phyloP scores from a whole-genome alignment of 1,140 invertebrate genomes.

The Steinernema feltiae region DNA sequence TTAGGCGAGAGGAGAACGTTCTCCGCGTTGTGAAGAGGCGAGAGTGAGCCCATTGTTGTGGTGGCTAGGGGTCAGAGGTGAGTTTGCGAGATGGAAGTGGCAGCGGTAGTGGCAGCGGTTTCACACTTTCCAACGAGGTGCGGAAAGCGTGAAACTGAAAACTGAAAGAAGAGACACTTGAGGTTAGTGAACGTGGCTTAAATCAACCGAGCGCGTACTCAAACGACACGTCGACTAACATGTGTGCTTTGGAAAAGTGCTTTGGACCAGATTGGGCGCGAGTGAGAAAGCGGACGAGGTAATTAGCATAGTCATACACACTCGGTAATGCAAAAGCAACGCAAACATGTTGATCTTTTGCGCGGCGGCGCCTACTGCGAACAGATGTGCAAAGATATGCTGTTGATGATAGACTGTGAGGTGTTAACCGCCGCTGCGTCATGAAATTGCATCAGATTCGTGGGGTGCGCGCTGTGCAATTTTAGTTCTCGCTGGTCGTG shows the following conservation, averaged over 20 bases:
- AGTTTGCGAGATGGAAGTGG: too few species aligned
- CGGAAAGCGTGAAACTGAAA: constrained; percentile 1
- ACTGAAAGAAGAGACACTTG: neutral
- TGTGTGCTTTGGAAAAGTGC: too few species aligned
- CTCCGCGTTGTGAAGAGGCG: neutral
- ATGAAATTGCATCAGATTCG: neutral
- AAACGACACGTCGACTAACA: neutral
- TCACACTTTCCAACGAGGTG: neutral
- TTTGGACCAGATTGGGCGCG: too few species aligned
- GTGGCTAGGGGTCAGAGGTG: neutral
- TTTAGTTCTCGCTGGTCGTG: too few species aligned
- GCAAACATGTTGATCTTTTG: too few species aligned
- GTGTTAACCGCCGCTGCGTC: too few species aligned
- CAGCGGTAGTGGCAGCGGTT: neutral
- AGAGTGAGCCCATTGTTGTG: neutral
- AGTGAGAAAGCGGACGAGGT: too few species aligned
- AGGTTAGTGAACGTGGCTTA: neutral
- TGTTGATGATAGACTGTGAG: neutral
- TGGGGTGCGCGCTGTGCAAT: too few species aligned
- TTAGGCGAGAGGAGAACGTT: neutral
- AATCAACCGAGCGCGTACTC: neutral
- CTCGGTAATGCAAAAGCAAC: too few species aligned
- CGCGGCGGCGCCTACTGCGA: too few species aligned
- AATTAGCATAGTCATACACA: neutral
- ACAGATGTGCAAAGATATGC: neutral